Percentiles rank a stretch among this genome's conserved stretches.
Conservation (phyloP, 2,113 vertebrate genomes). For the Fukomys damarensis region DNA sequence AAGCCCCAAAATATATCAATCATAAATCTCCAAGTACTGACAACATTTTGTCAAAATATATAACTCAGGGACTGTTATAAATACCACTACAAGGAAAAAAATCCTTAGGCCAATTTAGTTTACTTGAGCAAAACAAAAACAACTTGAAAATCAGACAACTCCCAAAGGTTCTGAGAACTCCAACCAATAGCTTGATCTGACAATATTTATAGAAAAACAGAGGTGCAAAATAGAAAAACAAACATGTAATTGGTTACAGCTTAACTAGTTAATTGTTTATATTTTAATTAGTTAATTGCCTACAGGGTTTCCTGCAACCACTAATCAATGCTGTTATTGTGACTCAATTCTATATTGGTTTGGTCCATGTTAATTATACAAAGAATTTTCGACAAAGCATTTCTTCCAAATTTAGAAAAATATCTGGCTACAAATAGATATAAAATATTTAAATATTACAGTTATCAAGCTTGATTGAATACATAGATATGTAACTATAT, state of each 20-base stretch:
- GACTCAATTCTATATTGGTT: neutral
- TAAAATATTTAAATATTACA: conserved; percentile 20
- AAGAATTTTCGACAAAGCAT: neutral
- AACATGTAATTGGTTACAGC: neutral
- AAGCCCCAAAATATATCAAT: conserved; percentile 54
- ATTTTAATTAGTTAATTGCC: neutral
- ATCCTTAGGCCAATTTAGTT: neutral
- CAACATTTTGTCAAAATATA: conserved; percentile 57
- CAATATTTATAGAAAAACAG: neutral
- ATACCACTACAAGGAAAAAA: neutral
- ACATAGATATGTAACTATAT: neutral
- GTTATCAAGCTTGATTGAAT: neutral
- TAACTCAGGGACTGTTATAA: conserved; percentile 35
- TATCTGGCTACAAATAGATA: conserved; percentile 26
- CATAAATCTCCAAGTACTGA: conserved; percentile 33
- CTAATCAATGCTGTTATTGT: neutral
- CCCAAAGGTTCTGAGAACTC: neutral
- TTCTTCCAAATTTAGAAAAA: conserved; percentile 49
- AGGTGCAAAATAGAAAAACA: neutral
- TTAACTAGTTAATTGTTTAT: neutral
- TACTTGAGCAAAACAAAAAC: neutral
- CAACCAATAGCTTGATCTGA: neutral
- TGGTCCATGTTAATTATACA: neutral
- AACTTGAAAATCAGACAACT: neutral
- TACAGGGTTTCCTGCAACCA: neutral